Conservation (phyloP, 35 echinoderm and acorn worm species). For the Stichopus chloronotus region DNA sequence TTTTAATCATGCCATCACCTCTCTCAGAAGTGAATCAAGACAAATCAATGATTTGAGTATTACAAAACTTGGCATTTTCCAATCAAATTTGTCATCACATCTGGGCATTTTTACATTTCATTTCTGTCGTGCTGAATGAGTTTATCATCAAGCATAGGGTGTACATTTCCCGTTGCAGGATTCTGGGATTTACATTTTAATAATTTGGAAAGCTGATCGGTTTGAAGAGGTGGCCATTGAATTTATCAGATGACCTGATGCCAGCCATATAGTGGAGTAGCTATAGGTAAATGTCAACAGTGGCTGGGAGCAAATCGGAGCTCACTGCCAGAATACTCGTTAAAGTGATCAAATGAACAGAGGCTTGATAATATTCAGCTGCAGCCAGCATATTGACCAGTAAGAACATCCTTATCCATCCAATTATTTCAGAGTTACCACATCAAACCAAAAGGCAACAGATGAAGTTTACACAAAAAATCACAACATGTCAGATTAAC, state of each 20-base stretch:
- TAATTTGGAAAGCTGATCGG: constrained; percentile 15
- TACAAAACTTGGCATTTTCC: too few species aligned
- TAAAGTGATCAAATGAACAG: constrained; percentile 18
- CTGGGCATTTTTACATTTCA: too few species aligned
- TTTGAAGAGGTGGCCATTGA: constrained; percentile 20
- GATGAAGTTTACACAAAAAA: too few species aligned
- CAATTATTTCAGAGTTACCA: not conserved
- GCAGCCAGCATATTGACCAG: not conserved
- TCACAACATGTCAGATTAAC: too few species aligned
- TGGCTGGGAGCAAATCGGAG: constrained; percentile 10
- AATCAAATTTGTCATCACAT: too few species aligned
- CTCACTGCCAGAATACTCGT: constrained; percentile 24
- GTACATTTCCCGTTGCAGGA: too few species aligned
- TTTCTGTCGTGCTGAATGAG: too few species aligned
- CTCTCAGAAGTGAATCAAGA: too few species aligned
- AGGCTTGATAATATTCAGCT: not conserved
- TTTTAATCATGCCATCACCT: too few species aligned
- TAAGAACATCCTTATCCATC: not conserved
- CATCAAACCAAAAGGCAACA: too few species aligned
- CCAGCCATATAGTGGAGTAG: not conserved
- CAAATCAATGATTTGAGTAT: too few species aligned
- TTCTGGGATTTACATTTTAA: not conserved
- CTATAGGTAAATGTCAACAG: constrained; percentile 17
- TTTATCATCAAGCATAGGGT: too few species aligned
- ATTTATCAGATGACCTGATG: constrained; percentile 25